A percentile compares a stretch with the other conserved stretches of the same genome.
These are phyloP conservation scores for Cephonodes hylas DNA, from an alignment of 2,888 invertebrate genomes.

Conservation along the genomic window DNA sequence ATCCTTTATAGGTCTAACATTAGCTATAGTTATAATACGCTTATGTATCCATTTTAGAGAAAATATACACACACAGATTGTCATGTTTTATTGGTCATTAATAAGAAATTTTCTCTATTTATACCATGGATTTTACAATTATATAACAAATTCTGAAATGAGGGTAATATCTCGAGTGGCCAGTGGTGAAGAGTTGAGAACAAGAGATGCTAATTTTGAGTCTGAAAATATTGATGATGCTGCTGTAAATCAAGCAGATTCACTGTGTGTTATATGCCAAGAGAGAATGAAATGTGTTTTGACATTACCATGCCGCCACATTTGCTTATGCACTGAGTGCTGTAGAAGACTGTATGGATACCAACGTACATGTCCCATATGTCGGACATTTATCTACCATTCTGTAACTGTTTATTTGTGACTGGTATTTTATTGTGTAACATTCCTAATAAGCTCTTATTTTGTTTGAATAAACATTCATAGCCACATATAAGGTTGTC, in stretches of 20 bases:
- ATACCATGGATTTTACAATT: conserved; percentile 63
- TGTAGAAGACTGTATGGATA: conserved; percentile 70
- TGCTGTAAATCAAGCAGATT: conserved; percentile 53
- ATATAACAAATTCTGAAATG: conserved; percentile 65
- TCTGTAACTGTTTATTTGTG: conserved; percentile 80
- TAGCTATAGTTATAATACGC: conserved; percentile 59
- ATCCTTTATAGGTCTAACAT: conserved; percentile 66
- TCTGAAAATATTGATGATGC: conserved; percentile 40
- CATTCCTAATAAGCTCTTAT: conserved; percentile 16
- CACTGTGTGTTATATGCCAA: conserved; percentile 79
- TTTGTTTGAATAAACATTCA: not conserved
- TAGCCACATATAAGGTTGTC: not conserved
- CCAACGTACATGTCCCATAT: conserved; percentile 78
- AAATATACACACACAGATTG: conserved; percentile 42
- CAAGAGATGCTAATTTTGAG: conserved; percentile 36
- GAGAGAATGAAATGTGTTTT: conserved; percentile 79
- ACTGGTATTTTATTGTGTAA: conserved; percentile 22
- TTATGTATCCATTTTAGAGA: conserved; percentile 60
- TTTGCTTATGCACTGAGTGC: conserved; percentile 79
- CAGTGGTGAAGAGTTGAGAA: conserved; percentile 45
- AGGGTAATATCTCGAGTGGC: conserved; percentile 59
- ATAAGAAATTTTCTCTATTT: conserved; percentile 60
- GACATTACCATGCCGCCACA: conserved; percentile 79
- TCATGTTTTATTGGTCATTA: conserved; percentile 56
- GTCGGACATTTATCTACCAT: conserved; percentile 77